These are phyloP conservation scores for Sarcophilus harrisii DNA, from an alignment of 2,797 vertebrate species.

Conservation along the genomic window DNA sequence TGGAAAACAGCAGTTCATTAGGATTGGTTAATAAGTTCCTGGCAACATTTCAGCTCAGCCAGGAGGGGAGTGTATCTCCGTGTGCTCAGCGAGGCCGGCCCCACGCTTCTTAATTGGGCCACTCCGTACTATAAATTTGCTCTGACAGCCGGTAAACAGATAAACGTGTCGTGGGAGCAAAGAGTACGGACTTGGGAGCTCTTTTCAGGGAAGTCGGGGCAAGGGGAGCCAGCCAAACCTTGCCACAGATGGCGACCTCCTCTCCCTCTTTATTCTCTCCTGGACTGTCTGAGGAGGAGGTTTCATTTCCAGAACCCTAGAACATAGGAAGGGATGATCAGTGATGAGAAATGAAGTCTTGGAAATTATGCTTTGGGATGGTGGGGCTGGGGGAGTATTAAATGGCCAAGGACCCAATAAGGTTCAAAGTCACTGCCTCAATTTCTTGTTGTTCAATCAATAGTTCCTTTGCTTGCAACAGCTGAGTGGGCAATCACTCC, in stretches of 20 bases:
- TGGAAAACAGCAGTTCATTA: constrained; percentile 72
- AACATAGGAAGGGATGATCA: constrained; percentile 35
- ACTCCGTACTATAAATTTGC: constrained; percentile 55
- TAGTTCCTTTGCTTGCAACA: constrained; percentile 64
- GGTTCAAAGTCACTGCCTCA: constrained; percentile 49
- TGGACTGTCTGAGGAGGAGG: constrained; percentile 5
- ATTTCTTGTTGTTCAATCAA: constrained; percentile 39
- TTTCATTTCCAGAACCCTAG: constrained; percentile 16
- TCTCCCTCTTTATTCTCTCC: neutral
- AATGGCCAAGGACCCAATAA: constrained; percentile 35
- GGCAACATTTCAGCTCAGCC: constrained; percentile 50
- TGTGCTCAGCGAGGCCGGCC: constrained; percentile 56
- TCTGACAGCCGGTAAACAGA: constrained; percentile 67
- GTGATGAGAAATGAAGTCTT: constrained; percentile 22
- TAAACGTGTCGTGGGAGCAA: constrained; percentile 27
- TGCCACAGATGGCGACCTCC: constrained; percentile 27
- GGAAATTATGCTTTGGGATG: constrained; percentile 31
- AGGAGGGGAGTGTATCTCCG: constrained; percentile 48
- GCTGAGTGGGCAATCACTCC: constrained; percentile 61
- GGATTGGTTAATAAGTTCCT: constrained; percentile 52
- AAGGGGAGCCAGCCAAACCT: constrained; percentile 33
- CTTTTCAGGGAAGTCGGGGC: constrained; percentile 52
- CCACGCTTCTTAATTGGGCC: constrained; percentile 56
- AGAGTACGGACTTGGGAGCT: constrained; percentile 7
- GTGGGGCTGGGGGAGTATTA: neutral